Evolutionary conservation across 1,140 invertebrate species (phyloP).

Genomic region (Drosophila ananassae): DNA sequence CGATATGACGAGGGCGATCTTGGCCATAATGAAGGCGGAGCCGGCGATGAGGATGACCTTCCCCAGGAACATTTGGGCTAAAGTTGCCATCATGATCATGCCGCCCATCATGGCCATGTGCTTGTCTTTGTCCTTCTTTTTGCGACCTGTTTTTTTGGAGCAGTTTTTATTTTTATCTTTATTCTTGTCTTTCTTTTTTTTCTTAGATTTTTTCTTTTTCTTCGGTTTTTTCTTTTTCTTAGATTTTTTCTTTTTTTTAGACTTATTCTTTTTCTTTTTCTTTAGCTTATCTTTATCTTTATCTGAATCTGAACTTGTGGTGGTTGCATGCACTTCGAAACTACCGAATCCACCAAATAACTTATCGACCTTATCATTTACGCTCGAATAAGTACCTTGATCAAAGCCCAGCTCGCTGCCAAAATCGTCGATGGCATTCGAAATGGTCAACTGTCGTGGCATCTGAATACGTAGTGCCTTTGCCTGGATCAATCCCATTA

Average conservation of each 20-base stretch:
- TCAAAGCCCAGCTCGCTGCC: slow-evolving; percentile 49
- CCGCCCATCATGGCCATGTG: slow-evolving; percentile 87
- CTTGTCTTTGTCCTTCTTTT: slow-evolving; percentile 83
- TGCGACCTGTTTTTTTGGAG: slow-evolving; percentile 81
- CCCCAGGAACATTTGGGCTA: slow-evolving; percentile 88
- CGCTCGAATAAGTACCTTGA: slow-evolving; percentile 76
- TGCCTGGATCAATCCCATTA: slow-evolving; percentile 62
- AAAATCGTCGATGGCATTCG: slow-evolving; percentile 73
- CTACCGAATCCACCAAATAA: slow-evolving; percentile 62
- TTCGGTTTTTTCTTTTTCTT: slow-evolving; percentile 50
- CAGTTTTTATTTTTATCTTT: slow-evolving; percentile 70
- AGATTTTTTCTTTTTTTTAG: slow-evolving; percentile 35
- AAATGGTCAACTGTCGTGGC: slow-evolving; percentile 59
- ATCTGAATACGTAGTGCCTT: slow-evolving; percentile 61
- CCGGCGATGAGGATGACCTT: slow-evolving; percentile 89
- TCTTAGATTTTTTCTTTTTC: slow-evolving; percentile 46
- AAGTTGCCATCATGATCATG: slow-evolving; percentile 87
- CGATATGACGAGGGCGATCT: slow-evolving; percentile 88
- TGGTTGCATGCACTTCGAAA: slow-evolving; percentile 50
- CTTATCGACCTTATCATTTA: slow-evolving; percentile 82
- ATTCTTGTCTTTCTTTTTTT: slow-evolving; percentile 58
- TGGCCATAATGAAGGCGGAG: slow-evolving; percentile 88
- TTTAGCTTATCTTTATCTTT: slow-evolving; percentile 43
- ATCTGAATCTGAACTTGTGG: slow-evolving; percentile 13
- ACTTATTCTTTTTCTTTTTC: slow-evolving; percentile 27